These are phyloP conservation scores for Platycercus adscitus DNA, from an alignment of 2,113 vertebrate genomes.

Conservation along the genomic window DNA sequence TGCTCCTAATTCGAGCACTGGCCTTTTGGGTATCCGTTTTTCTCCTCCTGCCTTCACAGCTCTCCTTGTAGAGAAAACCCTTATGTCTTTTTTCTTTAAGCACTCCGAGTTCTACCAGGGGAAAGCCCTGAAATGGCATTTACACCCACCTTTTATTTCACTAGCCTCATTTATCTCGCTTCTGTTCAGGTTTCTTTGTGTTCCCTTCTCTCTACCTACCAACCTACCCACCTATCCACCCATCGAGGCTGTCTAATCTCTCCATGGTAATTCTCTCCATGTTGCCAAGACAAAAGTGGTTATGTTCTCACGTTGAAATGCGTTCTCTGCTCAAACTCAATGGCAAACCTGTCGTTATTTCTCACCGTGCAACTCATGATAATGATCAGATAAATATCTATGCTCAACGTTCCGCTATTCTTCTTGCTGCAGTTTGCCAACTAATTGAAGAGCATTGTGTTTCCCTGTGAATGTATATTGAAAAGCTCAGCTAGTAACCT, in stretches of 20 bases:
- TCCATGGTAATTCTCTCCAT: not conserved
- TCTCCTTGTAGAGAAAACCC: not conserved
- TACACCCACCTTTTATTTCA: not conserved
- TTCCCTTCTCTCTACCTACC: not conserved
- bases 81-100: not conserved
- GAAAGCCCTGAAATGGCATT: conserved; percentile 4
- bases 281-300: not conserved
- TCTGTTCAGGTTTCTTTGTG: conserved; percentile 14
- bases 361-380: not conserved
- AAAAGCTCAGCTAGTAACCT: not conserved
- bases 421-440: not conserved
- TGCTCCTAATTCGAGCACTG: not conserved
- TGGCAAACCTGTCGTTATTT: not conserved
- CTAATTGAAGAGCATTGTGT: conserved; percentile 31
- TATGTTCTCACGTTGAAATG: not conserved
- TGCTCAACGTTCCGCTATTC: not conserved
- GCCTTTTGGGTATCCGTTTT: not conserved
- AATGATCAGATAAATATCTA: conserved; percentile 9
- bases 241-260: not conserved
- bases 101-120: not conserved
- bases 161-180: not conserved
- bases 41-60: not conserved
- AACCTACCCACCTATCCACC: not conserved
- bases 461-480: not conserved
- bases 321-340: not conserved